Percentiles rank a stretch among this genome's conserved stretches.
Evolutionary conservation across 2,888 invertebrate species (phyloP).

Genomic region (Drosophila lacicola): DNA sequence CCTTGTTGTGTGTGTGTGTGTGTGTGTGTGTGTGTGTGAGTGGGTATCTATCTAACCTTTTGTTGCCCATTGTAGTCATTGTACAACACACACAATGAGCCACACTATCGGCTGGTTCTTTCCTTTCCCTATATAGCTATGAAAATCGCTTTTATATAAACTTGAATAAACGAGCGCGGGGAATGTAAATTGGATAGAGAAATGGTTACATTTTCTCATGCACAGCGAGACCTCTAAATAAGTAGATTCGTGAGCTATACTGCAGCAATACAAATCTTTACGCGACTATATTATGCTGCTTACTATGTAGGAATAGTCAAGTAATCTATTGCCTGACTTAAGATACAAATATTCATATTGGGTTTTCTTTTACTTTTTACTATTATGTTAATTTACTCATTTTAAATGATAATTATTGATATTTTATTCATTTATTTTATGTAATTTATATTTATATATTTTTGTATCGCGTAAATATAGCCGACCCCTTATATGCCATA

Average conservation of each 20-base stretch:
- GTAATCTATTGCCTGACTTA: no score
- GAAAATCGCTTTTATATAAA: constrained; percentile 75
- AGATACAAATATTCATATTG: no score
- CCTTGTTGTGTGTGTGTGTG: constrained; percentile 34
- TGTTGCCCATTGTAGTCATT: constrained; percentile 74
- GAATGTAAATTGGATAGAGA: constrained; percentile 48
- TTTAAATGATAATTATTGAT: no score
- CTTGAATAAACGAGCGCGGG: constrained; percentile 56
- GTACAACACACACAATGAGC: constrained; percentile 65
- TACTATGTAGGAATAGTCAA: no score
- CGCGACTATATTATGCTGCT: background rate
- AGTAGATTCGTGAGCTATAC: background rate
- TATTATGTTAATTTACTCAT: no score
- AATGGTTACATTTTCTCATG: constrained; percentile 25
- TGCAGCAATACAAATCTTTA: background rate
- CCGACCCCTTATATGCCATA: no score
- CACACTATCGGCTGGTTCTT: constrained; percentile 57
- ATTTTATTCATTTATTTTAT: no score
- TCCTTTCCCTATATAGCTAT: constrained; percentile 35
- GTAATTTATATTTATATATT: no score
- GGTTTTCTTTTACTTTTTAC: no score
- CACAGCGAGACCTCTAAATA: background rate
- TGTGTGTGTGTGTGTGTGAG: constrained; percentile 27
- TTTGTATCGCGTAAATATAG: no score
- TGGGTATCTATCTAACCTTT: constrained; percentile 69